Percentiles rank a stretch among this genome's conserved stretches.
Conservation (phyloP, 2,888 invertebrate genomes). For the Limnephilus lunatus region DNA sequence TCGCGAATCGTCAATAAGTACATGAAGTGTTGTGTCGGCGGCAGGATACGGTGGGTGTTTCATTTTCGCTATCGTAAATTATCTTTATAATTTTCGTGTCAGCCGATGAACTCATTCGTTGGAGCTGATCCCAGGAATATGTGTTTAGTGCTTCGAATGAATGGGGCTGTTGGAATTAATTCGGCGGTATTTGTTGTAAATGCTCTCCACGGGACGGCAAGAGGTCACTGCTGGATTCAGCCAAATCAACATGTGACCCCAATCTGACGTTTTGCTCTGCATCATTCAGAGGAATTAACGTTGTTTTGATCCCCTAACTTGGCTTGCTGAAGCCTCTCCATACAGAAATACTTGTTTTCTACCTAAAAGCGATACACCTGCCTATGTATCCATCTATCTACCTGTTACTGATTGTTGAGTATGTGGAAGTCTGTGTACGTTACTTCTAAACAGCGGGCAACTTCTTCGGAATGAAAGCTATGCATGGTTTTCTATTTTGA, state of each 20-base stretch:
- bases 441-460: conserved; percentile 50
- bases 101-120: conserved; percentile 51
- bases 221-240: conserved; percentile 56
- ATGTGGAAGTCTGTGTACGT: conserved; percentile 54
- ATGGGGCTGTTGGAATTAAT: conserved; percentile 21
- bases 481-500: conserved; percentile 56
- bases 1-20: conserved; percentile 32
- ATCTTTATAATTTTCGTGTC: conserved; percentile 58
- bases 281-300: conserved; percentile 61
- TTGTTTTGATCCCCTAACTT: conserved; percentile 21
- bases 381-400: conserved; percentile 40
- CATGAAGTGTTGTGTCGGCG: conserved; percentile 60
- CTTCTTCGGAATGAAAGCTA: conserved; percentile 53
- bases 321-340: neutral
- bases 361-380: conserved; percentile 44
- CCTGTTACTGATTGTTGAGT: conserved; percentile 56
- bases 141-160: conserved; percentile 30
- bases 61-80: conserved; percentile 57
- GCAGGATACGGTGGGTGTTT: conserved; percentile 64
- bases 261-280: conserved; percentile 70
- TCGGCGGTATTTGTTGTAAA: conserved; percentile 19
- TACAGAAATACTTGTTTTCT: conserved; percentile 6
- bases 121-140: neutral
- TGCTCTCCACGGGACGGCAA: conserved; percentile 40
- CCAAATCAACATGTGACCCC: conserved; percentile 75